These are phyloP conservation scores for Esperia sulphurella DNA, from an alignment of 2,888 invertebrate genomes.

Conservation along the genomic window DNA sequence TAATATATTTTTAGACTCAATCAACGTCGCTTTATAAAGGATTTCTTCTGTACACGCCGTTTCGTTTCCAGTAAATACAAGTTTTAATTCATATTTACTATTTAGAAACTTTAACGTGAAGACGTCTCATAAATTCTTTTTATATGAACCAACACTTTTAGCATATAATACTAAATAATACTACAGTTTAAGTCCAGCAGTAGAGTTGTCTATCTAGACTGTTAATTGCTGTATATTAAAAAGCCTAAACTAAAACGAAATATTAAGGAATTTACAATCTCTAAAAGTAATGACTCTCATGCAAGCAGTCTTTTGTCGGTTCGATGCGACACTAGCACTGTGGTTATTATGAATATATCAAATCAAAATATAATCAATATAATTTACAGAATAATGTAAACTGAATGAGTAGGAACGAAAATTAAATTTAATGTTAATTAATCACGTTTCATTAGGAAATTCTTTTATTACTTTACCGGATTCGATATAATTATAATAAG, in stretches of 20 bases:
- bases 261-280: slow-evolving; percentile 4
- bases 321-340: slow-evolving; percentile 22
- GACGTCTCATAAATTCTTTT: slow-evolving; percentile 20
- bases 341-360: too few relatives aligned
- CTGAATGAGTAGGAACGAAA: not conserved
- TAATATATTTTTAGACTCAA: slow-evolving; percentile 31
- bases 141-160: slow-evolving; percentile 18
- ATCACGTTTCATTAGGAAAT: too few relatives aligned
- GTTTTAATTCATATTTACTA: slow-evolving; percentile 14
- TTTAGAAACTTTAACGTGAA: slow-evolving; percentile 22
- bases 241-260: not conserved
- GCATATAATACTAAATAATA: too few relatives aligned
- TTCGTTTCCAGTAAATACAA: slow-evolving; percentile 5
- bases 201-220: too few relatives aligned
- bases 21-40: slow-evolving; percentile 28
- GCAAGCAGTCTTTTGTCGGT: slow-evolving; percentile 56
- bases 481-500: too few relatives aligned
- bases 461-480: too few relatives aligned
- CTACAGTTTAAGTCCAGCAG: too few relatives aligned
- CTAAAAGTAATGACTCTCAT: slow-evolving; percentile 34
- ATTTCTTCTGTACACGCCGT: slow-evolving; percentile 22
- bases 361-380: too few relatives aligned
- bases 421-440: slow-evolving; percentile 1
- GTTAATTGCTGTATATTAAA: not conserved
- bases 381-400: not conserved